phyloP scores from a whole-genome alignment of 2,888 invertebrate genomes.

The Caenorhabditis sinica region DNA sequence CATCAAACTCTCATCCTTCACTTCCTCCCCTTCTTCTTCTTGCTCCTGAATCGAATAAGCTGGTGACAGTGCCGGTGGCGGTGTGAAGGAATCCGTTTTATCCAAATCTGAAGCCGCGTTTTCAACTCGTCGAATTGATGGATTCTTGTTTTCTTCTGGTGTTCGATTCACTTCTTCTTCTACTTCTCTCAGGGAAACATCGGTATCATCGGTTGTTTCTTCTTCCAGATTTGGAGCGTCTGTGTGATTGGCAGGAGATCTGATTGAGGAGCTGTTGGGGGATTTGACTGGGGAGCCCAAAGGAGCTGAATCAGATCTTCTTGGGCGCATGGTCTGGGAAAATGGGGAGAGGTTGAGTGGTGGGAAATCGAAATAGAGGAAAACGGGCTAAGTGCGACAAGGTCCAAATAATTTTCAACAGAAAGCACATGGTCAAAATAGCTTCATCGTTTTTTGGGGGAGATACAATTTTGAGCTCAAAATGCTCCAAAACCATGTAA shows the following conservation, averaged over 20 bases:
- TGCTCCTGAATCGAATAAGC: constrained; percentile 48
- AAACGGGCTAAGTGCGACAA: too few relatives aligned
- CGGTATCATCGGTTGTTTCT: constrained; percentile 13
- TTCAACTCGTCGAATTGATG: background rate
- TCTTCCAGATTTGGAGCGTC: background rate
- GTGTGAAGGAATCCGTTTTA: constrained; percentile 21
- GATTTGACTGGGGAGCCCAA: too few relatives aligned
- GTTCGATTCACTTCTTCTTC: constrained; percentile 1
- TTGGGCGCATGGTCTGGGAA: constrained; percentile 29
- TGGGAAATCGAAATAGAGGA: too few relatives aligned
- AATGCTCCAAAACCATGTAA: too few relatives aligned
- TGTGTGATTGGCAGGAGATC: background rate
- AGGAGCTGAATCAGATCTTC: constrained; percentile 25
- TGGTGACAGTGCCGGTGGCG: constrained; percentile 49
- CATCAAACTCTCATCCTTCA: background rate
- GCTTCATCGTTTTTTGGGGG: too few relatives aligned
- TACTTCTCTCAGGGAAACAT: background rate
- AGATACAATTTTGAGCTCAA: too few relatives aligned
- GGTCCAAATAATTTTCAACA: too few relatives aligned
- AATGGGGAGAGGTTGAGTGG: background rate
- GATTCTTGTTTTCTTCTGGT: constrained; percentile 38
- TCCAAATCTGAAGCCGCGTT: background rate
- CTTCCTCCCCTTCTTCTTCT: background rate
- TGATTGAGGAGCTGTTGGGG: background rate
- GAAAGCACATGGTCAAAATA: too few relatives aligned